phyloP scores from a whole-genome alignment of 2,113 vertebrate genomes.

The Albula glossodonta region DNA sequence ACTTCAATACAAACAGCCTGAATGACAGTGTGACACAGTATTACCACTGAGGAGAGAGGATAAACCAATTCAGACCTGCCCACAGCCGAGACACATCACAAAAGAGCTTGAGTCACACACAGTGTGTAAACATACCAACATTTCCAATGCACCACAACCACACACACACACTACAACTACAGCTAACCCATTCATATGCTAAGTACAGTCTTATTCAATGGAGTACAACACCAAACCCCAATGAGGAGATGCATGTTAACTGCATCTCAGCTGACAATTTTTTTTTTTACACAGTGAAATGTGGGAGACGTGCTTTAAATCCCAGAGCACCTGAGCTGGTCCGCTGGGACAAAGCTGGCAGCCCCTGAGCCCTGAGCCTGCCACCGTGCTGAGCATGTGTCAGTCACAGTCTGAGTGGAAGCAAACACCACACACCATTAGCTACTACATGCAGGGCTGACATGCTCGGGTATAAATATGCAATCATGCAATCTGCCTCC shows the following conservation, averaged over 20 bases:
- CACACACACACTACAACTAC: not conserved
- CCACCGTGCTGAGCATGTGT: not conserved
- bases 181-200: not conserved
- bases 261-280: not conserved
- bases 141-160: not conserved
- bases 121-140: not conserved
- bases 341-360: not conserved
- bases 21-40: not conserved
- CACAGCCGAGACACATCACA: not conserved
- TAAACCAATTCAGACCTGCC: not conserved
- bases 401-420: not conserved
- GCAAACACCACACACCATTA: not conserved
- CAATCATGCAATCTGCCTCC: not conserved
- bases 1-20: not conserved
- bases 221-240: not conserved
- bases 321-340: not conserved
- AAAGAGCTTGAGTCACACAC: not conserved
- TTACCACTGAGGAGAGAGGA: not conserved
- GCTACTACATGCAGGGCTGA: no score
- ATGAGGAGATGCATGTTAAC: not conserved
- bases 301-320: not conserved
- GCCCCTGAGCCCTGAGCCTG: not conserved
- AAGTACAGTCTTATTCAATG: not conserved
- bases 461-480: not conserved
- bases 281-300: not conserved